phyloP scores from a whole-genome alignment of 2,113 vertebrate genomes.

The Lepisosteus oculatus region DNA sequence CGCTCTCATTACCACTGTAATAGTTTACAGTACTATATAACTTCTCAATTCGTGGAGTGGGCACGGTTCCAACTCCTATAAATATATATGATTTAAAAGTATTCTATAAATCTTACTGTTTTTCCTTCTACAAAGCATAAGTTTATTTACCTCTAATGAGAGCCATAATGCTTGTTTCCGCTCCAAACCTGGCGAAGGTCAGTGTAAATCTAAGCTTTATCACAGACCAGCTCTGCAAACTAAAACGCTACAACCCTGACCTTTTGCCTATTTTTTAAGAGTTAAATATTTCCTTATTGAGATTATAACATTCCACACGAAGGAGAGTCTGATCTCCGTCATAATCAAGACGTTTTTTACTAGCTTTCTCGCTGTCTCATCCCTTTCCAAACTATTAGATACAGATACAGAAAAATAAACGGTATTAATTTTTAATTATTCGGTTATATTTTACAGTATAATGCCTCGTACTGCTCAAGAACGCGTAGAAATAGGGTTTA shows the following conservation, averaged over 20 bases:
- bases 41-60: too few relatives aligned
- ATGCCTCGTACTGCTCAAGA: not conserved
- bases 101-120: too few relatives aligned
- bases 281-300: not conserved
- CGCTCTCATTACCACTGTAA: too few relatives aligned
- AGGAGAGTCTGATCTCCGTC: not conserved
- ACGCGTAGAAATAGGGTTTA: too few relatives aligned
- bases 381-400: too few relatives aligned
- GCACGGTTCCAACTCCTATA: too few relatives aligned
- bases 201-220: not conserved
- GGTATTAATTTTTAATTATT: not conserved
- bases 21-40: too few relatives aligned
- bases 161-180: constrained; percentile 47
- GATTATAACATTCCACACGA: constrained; percentile 6
- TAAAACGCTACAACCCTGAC: not conserved
- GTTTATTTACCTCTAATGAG: constrained; percentile 64
- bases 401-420: not conserved
- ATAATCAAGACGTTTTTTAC: not conserved
- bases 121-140: not conserved
- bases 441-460: not conserved
- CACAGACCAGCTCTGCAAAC: not conserved
- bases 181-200: constrained; percentile 7
- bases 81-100: too few relatives aligned
- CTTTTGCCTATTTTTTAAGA: constrained; percentile 13
- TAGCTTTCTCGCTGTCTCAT: too few relatives aligned